Conservation (phyloP, 2,797 vertebrate genomes). For the Microctenopoma lineatum region DNA sequence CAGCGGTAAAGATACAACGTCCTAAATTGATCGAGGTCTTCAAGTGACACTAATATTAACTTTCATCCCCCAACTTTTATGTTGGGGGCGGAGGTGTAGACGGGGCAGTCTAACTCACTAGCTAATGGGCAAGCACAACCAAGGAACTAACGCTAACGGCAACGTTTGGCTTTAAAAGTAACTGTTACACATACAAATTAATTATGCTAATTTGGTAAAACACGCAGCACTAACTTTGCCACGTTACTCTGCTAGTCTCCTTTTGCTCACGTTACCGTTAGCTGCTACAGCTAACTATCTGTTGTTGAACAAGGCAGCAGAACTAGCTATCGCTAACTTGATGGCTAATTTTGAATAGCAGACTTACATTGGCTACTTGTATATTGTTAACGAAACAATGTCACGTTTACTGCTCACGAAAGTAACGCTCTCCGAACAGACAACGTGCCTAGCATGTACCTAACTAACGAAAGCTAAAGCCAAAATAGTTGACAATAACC, state of each 20-base stretch:
- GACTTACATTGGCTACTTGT: background rate
- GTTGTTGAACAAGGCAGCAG: conserved; percentile 8
- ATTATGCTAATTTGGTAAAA: background rate
- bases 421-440: background rate
- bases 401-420: background rate
- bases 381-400: background rate
- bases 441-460: background rate
- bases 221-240: background rate
- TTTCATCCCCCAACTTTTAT: conserved; percentile 38
- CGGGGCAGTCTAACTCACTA: conserved; percentile 37
- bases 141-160: conserved; percentile 14
- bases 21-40: conserved; percentile 39
- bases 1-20: conserved; percentile 17
- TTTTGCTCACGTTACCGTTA: conserved; percentile 20
- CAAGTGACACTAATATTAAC: conserved; percentile 50
- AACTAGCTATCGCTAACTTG: conserved; percentile 33
- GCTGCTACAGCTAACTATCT: conserved; percentile 28
- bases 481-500: background rate
- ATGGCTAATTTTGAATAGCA: conserved; percentile 20
- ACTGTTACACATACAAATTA: background rate
- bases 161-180: background rate
- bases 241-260: conserved; percentile 12
- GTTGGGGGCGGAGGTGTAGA: conserved; percentile 55
- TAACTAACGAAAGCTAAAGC: background rate
- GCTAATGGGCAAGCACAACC: conserved; percentile 26